A percentile compares a stretch with the other conserved stretches of the same genome.
These are phyloP conservation scores for Embiotoca jacksoni DNA, from an alignment of 2,113 vertebrate genomes.

Conservation along the genomic window DNA sequence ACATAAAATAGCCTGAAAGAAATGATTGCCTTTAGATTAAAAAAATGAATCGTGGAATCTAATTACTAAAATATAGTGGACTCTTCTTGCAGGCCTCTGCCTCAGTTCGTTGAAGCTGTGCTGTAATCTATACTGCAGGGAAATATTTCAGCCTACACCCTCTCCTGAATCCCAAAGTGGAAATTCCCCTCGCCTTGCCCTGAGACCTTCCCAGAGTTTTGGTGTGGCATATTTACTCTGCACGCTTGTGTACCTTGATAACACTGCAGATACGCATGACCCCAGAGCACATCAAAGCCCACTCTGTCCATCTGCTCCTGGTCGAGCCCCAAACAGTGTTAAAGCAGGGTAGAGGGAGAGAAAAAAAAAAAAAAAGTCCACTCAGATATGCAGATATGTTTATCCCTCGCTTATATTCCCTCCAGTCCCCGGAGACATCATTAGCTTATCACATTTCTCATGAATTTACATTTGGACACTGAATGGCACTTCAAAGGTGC, in stretches of 20 bases:
- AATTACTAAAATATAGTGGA: too few relatives aligned
- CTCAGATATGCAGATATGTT: constrained; percentile 74
- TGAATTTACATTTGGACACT: constrained; percentile 74
- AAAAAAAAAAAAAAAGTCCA: constrained; percentile 3
- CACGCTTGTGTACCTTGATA: constrained; percentile 73
- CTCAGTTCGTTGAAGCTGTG: too few relatives aligned
- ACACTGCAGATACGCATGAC: constrained; percentile 70
- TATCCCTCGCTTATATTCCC: constrained; percentile 56
- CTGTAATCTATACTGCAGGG: constrained; percentile 1
- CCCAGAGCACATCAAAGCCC: constrained; percentile 72
- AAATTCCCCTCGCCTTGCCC: constrained; percentile 73
- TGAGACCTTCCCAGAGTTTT: constrained; percentile 78
- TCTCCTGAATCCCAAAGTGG: constrained; percentile 35
- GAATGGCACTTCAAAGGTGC: constrained; percentile 75
- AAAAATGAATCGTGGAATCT: too few relatives aligned
- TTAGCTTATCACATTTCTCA: constrained; percentile 80
- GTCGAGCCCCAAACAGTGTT: constrained; percentile 28
- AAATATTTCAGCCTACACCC: constrained; percentile 32
- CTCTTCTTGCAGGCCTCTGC: too few relatives aligned
- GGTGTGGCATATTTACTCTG: constrained; percentile 77
- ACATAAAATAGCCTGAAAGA: neutral
- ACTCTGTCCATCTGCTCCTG: constrained; percentile 60
- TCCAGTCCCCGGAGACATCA: constrained; percentile 67
- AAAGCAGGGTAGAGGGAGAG: constrained; percentile 15
- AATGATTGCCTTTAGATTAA: neutral